Evolutionary conservation across 2,888 invertebrate genomes (phyloP).

Genomic region (Thereva nobilitata): DNA sequence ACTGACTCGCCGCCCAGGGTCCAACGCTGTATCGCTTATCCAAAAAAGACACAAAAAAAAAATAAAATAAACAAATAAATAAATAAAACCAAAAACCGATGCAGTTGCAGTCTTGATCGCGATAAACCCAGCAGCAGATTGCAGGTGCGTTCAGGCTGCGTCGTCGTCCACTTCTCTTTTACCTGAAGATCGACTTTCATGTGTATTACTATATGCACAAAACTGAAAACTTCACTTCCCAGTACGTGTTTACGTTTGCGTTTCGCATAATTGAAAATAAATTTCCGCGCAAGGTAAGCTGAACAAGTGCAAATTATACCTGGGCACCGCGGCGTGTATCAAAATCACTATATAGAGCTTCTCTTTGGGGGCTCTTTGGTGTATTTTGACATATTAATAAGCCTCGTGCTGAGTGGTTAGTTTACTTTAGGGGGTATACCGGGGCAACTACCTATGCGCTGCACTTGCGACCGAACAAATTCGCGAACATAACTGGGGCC

Average conservation of each 20-base stretch:
- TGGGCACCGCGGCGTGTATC: no score
- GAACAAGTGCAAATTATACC: slow-evolving; percentile 28
- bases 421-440: slow-evolving; percentile 1
- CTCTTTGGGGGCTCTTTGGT: slow-evolving; percentile 17
- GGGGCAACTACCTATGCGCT: background rate
- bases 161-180: background rate
- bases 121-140: background rate
- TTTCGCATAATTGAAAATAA: slow-evolving; percentile 31
- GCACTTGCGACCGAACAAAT: slow-evolving; percentile 33
- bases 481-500: slow-evolving; percentile 36
- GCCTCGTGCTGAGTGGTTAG: slow-evolving; percentile 33
- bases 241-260: slow-evolving; percentile 12
- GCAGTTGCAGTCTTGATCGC: no score
- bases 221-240: background rate
- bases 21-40: background rate
- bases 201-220: background rate
- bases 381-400: slow-evolving; percentile 38
- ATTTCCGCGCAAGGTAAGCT: slow-evolving; percentile 11
- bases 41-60: slow-evolving; percentile 8
- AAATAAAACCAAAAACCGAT: no score
- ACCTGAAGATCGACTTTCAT: slow-evolving; percentile 18
- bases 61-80: background rate
- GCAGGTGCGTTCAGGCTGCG: background rate
- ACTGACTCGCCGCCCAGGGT: slow-evolving; percentile 11
- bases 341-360: background rate